Conservation (phyloP, 1,140 invertebrate genomes). For the Heliconius eleuchia region DNA sequence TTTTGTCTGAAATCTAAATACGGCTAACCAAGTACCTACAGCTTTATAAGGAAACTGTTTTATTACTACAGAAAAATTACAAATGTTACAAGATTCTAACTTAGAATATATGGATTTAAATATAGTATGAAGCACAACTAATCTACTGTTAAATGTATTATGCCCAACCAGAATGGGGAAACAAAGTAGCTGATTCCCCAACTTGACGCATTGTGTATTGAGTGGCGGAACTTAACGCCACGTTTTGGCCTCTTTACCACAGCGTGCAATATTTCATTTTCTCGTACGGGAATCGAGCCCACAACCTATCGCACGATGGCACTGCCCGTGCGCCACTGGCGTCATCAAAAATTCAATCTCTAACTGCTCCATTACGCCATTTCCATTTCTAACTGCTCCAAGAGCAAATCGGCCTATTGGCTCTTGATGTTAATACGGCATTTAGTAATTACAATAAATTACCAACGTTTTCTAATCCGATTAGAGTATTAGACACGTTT, state of each 20-base stretch:
- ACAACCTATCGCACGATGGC: no score
- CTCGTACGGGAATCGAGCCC: no score
- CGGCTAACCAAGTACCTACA: conserved; percentile 10
- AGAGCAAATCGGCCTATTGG: conserved; percentile 1
- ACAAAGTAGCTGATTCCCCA: no score
- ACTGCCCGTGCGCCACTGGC: no score
- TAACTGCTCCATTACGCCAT: background rate
- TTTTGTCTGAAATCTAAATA: conserved; percentile 35
- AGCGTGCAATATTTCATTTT: no score
- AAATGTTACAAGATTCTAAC: background rate
- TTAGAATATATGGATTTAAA: background rate
- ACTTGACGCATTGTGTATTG: no score
- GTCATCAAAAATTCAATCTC: background rate
- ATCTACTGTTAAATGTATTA: background rate
- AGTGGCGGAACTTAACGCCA: no score
- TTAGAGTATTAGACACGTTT: conserved; percentile 1
- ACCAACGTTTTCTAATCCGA: conserved; percentile 7
- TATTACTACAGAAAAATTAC: conserved; percentile 15
- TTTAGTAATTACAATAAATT: conserved; percentile 9
- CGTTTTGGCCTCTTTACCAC: no score
- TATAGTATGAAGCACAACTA: background rate
- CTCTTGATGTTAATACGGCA: conserved; percentile 12
- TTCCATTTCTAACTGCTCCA: background rate
- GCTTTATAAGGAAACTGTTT: conserved; percentile 24
- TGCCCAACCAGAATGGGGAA: no score